phyloP scores from a whole-genome alignment of 2,797 vertebrate species.

The Hydrophis major region DNA sequence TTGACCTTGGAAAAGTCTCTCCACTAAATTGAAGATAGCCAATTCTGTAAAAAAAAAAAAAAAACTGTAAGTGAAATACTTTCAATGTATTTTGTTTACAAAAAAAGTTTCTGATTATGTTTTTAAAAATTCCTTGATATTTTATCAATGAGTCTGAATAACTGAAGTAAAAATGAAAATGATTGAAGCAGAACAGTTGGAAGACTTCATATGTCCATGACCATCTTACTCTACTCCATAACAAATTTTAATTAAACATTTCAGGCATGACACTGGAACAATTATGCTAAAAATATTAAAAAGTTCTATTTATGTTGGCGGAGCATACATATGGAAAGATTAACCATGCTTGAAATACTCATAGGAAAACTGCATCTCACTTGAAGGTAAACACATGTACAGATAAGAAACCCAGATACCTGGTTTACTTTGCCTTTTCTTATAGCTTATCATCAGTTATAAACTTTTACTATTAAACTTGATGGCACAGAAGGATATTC shows the following conservation, averaged over 20 bases:
- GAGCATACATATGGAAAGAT: background rate
- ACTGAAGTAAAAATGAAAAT: background rate
- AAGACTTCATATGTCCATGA: background rate
- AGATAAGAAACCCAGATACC: background rate
- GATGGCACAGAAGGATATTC: background rate
- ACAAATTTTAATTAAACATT: background rate
- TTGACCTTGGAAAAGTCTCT: constrained; percentile 92
- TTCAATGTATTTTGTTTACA: background rate
- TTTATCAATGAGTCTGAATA: background rate
- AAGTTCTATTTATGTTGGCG: background rate
- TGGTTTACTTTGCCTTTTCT: background rate
- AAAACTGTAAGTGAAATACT: constrained; percentile 1
- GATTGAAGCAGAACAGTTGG: background rate
- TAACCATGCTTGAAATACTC: background rate
- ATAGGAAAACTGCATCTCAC: background rate
- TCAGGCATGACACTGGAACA: background rate
- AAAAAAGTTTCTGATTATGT: background rate
- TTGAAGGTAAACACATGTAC: background rate
- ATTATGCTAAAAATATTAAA: too few relatives aligned
- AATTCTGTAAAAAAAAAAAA: constrained; percentile 60
- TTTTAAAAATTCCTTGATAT: background rate
- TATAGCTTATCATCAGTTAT: background rate
- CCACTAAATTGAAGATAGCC: constrained; percentile 84
- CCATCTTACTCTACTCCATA: background rate
- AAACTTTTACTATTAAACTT: background rate